Conservation (phyloP, 1,140 invertebrate species). For the Diachasmimorpha longicaudata region DNA sequence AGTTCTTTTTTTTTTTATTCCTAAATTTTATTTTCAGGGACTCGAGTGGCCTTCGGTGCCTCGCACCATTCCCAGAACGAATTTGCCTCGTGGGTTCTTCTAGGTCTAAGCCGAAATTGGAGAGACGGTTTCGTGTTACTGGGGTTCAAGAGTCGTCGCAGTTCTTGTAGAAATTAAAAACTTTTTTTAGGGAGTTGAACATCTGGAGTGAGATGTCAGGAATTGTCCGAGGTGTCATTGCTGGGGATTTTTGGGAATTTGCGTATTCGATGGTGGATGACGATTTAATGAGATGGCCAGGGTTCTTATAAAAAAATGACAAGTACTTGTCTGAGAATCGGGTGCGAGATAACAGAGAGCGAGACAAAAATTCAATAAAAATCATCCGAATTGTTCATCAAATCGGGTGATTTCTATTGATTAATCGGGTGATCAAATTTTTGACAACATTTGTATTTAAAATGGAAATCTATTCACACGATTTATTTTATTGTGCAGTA, state of each 20-base stretch:
- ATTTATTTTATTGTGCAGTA: no score
- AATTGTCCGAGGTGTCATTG: not conserved
- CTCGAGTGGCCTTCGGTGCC: not conserved
- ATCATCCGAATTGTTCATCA: no score
- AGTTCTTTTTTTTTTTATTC: not conserved
- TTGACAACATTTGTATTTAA: no score
- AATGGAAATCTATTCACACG: no score
- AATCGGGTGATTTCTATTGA: no score
- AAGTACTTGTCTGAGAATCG: no score
- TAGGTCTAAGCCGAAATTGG: conserved; percentile 1
- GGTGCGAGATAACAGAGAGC: no score
- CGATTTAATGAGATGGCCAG: no score
- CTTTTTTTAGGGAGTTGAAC: not conserved
- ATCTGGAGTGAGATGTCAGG: not conserved
- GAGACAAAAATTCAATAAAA: no score
- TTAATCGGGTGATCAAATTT: no score
- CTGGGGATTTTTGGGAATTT: not conserved
- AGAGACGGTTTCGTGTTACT: conserved; percentile 24
- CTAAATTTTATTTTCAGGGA: no score
- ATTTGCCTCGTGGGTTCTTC: conserved; percentile 22
- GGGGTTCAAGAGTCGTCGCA: not conserved
- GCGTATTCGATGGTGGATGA: not conserved
- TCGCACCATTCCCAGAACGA: conserved; percentile 27
- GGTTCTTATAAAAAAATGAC: no score
- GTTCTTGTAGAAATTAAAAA: not conserved